Conservation (phyloP, 2,797 vertebrate genomes). For the Rhodeus uyekii region DNA sequence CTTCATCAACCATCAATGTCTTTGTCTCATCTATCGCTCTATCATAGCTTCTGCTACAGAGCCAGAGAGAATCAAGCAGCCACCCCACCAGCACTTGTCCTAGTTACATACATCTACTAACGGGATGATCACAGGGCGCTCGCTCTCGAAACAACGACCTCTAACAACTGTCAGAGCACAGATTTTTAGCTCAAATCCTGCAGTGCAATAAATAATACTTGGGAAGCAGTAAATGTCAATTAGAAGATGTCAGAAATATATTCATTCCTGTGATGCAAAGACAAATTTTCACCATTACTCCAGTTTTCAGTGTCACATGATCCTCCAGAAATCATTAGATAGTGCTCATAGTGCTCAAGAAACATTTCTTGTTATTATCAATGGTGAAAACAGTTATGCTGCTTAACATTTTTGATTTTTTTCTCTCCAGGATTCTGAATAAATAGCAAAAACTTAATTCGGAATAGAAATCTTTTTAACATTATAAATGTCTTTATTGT, state of each 20-base stretch:
- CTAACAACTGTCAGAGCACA: not conserved
- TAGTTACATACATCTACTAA: constrained; percentile 41
- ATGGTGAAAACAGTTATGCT: not conserved
- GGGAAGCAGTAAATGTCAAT: constrained; percentile 38
- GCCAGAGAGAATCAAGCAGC: constrained; percentile 40
- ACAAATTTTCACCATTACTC: too few relatives aligned
- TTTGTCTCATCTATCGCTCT: constrained; percentile 25
- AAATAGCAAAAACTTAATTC: too few relatives aligned
- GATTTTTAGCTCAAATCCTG: constrained; percentile 31
- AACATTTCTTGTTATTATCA: not conserved
- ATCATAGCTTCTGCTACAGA: constrained; percentile 45
- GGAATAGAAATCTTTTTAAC: too few relatives aligned
- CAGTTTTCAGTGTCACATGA: not conserved
- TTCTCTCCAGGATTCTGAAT: too few relatives aligned
- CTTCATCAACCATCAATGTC: constrained; percentile 34
- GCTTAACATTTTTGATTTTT: too few relatives aligned
- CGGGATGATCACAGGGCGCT: constrained; percentile 32
- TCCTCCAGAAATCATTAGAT: not conserved
- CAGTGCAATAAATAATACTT: constrained; percentile 38
- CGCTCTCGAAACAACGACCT: constrained; percentile 9
- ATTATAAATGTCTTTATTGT: too few relatives aligned
- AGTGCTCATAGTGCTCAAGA: not conserved
- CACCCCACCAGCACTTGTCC: constrained; percentile 36
- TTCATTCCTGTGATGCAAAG: not conserved
- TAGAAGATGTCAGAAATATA: not conserved